Percentiles rank a stretch among this genome's conserved stretches.
These are phyloP conservation scores for Drosophila lacteicornis DNA, from an alignment of 1,140 invertebrate species.

Conservation along the genomic window DNA sequence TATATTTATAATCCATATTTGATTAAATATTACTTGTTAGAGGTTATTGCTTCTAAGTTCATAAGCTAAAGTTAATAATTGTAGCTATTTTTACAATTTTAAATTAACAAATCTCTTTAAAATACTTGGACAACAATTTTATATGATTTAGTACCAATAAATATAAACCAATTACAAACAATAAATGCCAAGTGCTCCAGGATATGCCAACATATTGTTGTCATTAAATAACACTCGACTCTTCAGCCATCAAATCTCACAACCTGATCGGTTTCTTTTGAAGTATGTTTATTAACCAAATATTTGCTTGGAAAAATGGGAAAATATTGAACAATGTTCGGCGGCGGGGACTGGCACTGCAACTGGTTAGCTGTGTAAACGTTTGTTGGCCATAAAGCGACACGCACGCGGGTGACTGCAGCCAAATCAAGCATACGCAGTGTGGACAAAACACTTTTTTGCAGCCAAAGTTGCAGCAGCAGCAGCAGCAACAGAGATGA, in stretches of 20 bases:
- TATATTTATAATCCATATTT: too few relatives aligned
- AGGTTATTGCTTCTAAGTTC: too few relatives aligned
- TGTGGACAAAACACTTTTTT: slow-evolving; percentile 47
- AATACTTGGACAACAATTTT: neutral
- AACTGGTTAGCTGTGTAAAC: slow-evolving; percentile 31
- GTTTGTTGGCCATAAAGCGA: slow-evolving; percentile 24
- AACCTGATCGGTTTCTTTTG: slow-evolving; percentile 15
- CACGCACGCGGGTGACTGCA: slow-evolving; percentile 42
- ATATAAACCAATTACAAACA: neutral
- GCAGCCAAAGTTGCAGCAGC: slow-evolving; percentile 8
- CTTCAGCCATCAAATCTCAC: slow-evolving; percentile 8
- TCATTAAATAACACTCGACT: slow-evolving; percentile 19
- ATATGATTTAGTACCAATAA: neutral
- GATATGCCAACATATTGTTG: neutral
- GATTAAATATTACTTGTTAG: neutral
- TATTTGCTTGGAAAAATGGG: slow-evolving; percentile 15
- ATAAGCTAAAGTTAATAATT: too few relatives aligned
- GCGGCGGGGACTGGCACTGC: neutral
- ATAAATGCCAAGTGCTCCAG: neutral
- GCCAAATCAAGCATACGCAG: slow-evolving; percentile 69
- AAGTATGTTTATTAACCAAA: slow-evolving; percentile 30
- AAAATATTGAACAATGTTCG: slow-evolving; percentile 34
- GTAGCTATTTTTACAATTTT: too few relatives aligned
- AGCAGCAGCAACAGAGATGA: slow-evolving; percentile 47
- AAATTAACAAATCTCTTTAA: too few relatives aligned